Percentiles rank a stretch among this genome's conserved stretches.
Evolutionary conservation across 2,113 vertebrate species (phyloP).

Genomic region (Uria aalge): DNA sequence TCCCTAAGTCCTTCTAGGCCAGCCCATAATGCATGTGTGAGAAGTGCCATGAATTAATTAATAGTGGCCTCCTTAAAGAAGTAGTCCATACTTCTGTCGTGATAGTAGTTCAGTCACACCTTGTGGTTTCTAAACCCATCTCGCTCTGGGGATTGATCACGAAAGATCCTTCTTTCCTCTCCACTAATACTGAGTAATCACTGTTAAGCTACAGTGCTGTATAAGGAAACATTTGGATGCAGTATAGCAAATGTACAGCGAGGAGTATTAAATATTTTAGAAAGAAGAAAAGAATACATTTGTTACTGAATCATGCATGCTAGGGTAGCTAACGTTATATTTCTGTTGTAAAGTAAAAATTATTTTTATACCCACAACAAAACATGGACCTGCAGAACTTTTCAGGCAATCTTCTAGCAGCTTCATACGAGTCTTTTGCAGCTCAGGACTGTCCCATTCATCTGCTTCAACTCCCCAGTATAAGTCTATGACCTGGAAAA

Average conservation of each 20-base stretch:
- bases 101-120: background rate
- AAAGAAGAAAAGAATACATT: background rate
- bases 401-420: conserved; percentile 96
- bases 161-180: background rate
- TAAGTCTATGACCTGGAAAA: conserved; percentile 90
- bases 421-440: conserved; percentile 93
- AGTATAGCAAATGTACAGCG: background rate
- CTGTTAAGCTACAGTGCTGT: background rate
- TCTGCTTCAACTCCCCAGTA: conserved; percentile 95
- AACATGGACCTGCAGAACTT: conserved; percentile 96
- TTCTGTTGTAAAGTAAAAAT: conserved; percentile 61
- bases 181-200: background rate
- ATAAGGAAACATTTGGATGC: background rate
- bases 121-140: background rate
- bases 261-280: background rate
- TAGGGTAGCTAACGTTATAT: background rate
- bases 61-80: background rate
- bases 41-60: background rate
- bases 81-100: background rate
- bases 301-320: background rate
- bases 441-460: conserved; percentile 93
- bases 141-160: background rate
- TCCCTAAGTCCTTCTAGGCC: background rate
- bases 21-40: background rate
- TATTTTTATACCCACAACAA: conserved; percentile 94